These are phyloP conservation scores for Cyanoderma ruficeps DNA, from an alignment of 2,113 vertebrate genomes.

Conservation along the genomic window DNA sequence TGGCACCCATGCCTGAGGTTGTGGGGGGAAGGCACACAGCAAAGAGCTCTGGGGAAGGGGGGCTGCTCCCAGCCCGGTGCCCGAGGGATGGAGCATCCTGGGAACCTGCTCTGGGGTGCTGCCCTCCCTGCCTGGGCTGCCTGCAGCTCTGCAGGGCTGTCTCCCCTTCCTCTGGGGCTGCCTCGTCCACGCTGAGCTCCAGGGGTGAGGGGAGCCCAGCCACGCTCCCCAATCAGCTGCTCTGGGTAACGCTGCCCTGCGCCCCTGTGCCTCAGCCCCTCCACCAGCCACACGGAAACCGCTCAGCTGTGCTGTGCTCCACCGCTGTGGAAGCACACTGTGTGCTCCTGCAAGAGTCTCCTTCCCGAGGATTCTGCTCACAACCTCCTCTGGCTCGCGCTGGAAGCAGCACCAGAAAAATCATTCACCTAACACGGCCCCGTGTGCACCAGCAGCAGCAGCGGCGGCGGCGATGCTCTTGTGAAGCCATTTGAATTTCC, in stretches of 20 bases:
- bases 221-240: rapidly evolving
- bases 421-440: neutral
- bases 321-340: rapidly evolving
- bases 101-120: neutral
- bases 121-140: neutral
- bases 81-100: neutral
- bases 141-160: neutral
- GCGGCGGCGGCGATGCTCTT: neutral
- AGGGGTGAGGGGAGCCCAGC: neutral
- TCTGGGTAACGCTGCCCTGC: rapidly evolving
- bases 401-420: neutral
- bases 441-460: neutral
- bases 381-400: neutral
- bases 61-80: rapidly evolving
- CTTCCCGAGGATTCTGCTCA: neutral
- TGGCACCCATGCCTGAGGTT: neutral
- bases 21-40: neutral
- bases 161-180: neutral
- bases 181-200: rapidly evolving
- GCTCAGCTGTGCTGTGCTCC: rapidly evolving
- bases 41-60: neutral
- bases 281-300: rapidly evolving
- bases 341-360: neutral
- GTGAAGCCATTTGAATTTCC: neutral
- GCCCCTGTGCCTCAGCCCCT: neutral